Evolutionary conservation across 2,797 vertebrate genomes (phyloP).

Genomic region (Megalops cyprinoides): DNA sequence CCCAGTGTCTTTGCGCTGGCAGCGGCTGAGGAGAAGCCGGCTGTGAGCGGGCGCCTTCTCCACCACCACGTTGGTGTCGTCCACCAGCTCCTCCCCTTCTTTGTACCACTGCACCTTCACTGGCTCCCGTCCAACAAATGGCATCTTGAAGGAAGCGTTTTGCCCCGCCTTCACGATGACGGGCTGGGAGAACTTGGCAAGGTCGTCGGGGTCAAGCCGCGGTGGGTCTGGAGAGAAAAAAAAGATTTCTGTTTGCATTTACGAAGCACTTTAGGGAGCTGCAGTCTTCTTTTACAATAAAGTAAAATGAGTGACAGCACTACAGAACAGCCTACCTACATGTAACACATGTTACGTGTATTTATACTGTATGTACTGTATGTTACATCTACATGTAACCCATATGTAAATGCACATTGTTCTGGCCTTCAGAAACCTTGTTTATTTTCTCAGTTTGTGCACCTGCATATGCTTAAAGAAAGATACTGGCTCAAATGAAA

Average conservation of each 20-base stretch:
- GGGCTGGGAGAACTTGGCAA: conserved; percentile 70
- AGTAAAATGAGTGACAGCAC: background rate
- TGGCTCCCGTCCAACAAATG: conserved; percentile 77
- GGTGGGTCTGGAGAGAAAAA: conserved; percentile 76
- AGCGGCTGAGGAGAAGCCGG: conserved; percentile 75
- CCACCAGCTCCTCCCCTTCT: conserved; percentile 74
- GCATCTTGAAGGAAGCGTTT: conserved; percentile 74
- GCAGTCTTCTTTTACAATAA: background rate
- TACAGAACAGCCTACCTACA: background rate
- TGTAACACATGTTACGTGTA: too few species aligned
- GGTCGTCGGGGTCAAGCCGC: conserved; percentile 69
- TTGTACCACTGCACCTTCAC: conserved; percentile 80
- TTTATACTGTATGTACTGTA: too few species aligned
- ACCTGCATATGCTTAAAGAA: too few species aligned
- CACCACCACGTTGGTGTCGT: conserved; percentile 64
- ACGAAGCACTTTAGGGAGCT: background rate
- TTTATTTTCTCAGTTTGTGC: too few species aligned
- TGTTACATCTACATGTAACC: too few species aligned
- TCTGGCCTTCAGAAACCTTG: too few species aligned
- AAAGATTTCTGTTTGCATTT: background rate
- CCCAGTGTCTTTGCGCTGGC: conserved; percentile 77
- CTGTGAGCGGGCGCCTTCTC: conserved; percentile 72
- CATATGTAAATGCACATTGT: too few species aligned
- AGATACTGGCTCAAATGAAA: too few species aligned
- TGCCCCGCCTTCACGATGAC: conserved; percentile 80